phyloP scores from a whole-genome alignment of 2,888 invertebrate species.

The Sarcophaga subvicina region DNA sequence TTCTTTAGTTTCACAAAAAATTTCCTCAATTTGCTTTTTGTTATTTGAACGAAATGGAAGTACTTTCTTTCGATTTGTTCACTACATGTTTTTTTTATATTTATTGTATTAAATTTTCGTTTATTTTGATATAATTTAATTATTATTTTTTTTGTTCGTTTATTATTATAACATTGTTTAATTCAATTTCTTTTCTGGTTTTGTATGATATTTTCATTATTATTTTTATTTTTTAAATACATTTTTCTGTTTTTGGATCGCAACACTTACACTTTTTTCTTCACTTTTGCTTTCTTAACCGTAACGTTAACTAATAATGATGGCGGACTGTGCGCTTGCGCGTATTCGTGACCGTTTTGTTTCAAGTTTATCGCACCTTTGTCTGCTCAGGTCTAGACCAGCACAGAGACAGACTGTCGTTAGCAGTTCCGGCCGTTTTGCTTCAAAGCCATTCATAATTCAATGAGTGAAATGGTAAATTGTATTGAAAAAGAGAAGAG shows the following conservation, averaged over 20 bases:
- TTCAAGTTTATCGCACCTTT: constrained; percentile 63
- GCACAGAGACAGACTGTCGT: constrained; percentile 28
- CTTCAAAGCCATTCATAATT: constrained; percentile 41
- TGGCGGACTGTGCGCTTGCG: constrained; percentile 51
- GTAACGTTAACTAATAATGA: constrained; percentile 47
- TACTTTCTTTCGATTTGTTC: constrained; percentile 29
- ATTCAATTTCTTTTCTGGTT: constrained; percentile 26
- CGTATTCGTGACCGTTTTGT: constrained; percentile 60
- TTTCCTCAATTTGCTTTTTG: constrained; percentile 12
- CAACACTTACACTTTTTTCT: constrained; percentile 63
- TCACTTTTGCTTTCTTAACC: constrained; percentile 60
- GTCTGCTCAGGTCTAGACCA: constrained; percentile 49
- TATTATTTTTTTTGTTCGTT: not conserved
- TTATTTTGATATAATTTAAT: constrained; percentile 17
- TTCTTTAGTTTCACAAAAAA: not conserved
- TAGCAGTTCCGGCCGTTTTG: constrained; percentile 59
- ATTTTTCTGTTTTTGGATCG: constrained; percentile 7
- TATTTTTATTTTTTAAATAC: constrained; percentile 18
- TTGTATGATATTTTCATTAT: constrained; percentile 32
- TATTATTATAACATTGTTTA: constrained; percentile 22
- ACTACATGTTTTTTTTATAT: not conserved
- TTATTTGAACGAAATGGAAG: not conserved
- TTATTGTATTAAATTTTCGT: constrained; percentile 16
- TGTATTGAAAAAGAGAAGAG: constrained; percentile 45
- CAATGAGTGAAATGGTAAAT: constrained; percentile 63